Conservation (phyloP, 2,113 vertebrate species). For the Bos taurus region ARS-UCD2.0 NC_037338.1:4461001-4461500, state of each 20-base stretch:
- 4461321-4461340: neutral
- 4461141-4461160: neutral
- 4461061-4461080: neutral
- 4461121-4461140: neutral
- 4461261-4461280: neutral
- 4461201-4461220: neutral
- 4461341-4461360: neutral
- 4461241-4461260: slow-evolving; percentile 1
- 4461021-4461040: neutral
- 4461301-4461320: neutral
- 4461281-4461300: neutral
- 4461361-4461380: neutral
- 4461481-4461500: neutral
- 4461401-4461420: neutral
- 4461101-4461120: neutral
- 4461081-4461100: neutral
- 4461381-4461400: neutral
- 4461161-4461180: neutral
- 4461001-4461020: neutral
- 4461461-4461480: neutral
- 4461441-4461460: neutral
- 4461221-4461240: neutral
- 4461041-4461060: neutral
- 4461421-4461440: neutral
- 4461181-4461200: neutral